A percentile compares a stretch with the other conserved stretches of the same genome.
Conservation (phyloP, 2,888 invertebrate species). For the Agriopis leucophaearia region DNA sequence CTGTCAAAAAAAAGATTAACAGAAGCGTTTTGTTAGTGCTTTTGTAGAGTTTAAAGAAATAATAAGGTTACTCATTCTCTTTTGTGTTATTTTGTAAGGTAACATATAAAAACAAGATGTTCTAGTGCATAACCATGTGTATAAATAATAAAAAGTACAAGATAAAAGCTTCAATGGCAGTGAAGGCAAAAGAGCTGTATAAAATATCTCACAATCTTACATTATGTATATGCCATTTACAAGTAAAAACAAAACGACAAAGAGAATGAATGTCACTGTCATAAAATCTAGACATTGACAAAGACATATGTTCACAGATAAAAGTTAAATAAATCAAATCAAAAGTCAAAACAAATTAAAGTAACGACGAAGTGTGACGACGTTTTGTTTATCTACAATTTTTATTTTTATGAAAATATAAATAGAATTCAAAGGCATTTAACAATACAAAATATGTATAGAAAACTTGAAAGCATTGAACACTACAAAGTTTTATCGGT, state of each 20-base stretch:
- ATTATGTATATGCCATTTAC: too few species aligned
- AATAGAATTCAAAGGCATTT: background rate
- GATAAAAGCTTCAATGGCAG: too few species aligned
- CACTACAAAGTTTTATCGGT: slow-evolving; percentile 51
- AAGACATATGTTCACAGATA: background rate
- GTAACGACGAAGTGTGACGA: too few species aligned
- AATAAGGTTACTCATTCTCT: too few species aligned
- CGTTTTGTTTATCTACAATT: background rate
- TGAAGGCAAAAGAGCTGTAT: background rate
- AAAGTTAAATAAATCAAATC: background rate
- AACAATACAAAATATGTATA: slow-evolving; percentile 5
- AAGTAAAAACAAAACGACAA: background rate
- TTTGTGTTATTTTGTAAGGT: too few species aligned
- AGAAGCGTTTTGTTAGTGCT: slow-evolving; percentile 68
- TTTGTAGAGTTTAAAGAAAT: background rate
- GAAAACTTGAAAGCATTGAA: slow-evolving; percentile 37
- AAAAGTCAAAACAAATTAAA: background rate
- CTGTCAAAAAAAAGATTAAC: slow-evolving; percentile 79
- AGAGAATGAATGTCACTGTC: background rate
- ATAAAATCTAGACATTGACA: background rate
- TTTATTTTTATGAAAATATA: background rate
- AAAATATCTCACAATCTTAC: background rate
- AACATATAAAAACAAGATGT: too few species aligned
- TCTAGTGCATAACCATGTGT: background rate
- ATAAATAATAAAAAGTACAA: background rate